Base-by-base conservation (phyloP, 2,113 vertebrate genomes). In the Thalassarche chlororhynchos region DNA sequence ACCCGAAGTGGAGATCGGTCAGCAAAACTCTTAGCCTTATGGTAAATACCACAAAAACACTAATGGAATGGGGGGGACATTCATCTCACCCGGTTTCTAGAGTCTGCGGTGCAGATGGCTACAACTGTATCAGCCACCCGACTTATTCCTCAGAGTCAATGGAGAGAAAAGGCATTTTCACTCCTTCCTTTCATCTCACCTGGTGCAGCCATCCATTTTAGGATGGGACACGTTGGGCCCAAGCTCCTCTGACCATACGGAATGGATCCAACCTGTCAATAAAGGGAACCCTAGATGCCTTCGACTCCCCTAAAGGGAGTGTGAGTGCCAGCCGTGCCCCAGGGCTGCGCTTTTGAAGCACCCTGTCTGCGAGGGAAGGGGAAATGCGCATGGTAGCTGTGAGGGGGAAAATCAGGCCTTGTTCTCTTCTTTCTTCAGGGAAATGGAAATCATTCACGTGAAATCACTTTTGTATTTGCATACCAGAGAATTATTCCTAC, bases 361-460 rank as follows among this genome's bases (percentile, higher is more conserved):
- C 2, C 0, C 24, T 15, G 13, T 7, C 61, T 40, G 36, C 1
- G 0, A 54, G 15, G 36, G 21, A 21, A 13, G n/a, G 21, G 25
- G 31, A 81, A 77, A 54, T 16, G 21, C 31, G 72, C 4, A 0
- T 14, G 29, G 9, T 46, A 44, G 62, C 38, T 87, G 32, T 42
- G 32, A 81, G 14, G 38, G 29, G 18, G 4, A 44, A 68, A 84
- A 78, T 32, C 31, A 72, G 19, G 6, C 49, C 46, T 80, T 65
- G 19, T 78, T 87, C 66, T 88, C 18, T 15, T 40, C 32, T 21
- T 75, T 76, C 84, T 72, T 40, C 38, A n/a, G 17, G 54, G 68
- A 83, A 93, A 69, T 19, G 16, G 36, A 74, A 90, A 42, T 83
- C 3, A 49, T 66, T 69, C 64, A 52, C 28, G 14, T 54, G 20